Base-by-base conservation (phyloP, 2,113 vertebrate genomes). In the Pleuronectes platessa region DNA sequence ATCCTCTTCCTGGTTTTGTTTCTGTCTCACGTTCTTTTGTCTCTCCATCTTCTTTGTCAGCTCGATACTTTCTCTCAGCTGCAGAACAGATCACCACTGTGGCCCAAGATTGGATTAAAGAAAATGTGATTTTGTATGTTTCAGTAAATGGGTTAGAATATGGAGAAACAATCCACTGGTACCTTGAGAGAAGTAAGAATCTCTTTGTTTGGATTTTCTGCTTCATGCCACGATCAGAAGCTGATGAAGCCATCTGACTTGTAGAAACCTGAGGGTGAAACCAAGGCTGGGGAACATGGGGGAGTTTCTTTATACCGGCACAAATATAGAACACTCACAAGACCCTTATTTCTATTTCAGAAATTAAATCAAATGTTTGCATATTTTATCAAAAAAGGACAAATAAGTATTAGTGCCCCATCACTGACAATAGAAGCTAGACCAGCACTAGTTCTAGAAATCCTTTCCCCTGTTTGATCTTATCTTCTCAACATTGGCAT, bases 21-120 rank as follows among this genome's bases (percentile, higher is more conserved):
- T 60, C 56, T 14, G 9, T 53, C 18, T 71, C 53, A 13, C 23
- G 18, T 66, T 53, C 21, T 42, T n/a, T 14, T 51, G 20, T 23
- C n/a, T 74, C 40, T 71, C 0, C 40, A 71, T 14, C 51, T 53
- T 53, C 51, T 53, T 10, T 53, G 47, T 49, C 47, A 49, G 45
- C 11, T 18, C 13, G 15, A 7, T 18, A 20, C 18, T 17, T 51
- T 17, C 49, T 56, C 15, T 55, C 55, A 27, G 47, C 74, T 21
- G 65, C 47, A 42, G 31, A 27, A 45, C 47, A 17, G 24, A 37
- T 37, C 31, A 7, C 35, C 27, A 4, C 5, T 24, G 51, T 59
- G 23, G 2, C 40, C 1, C 54, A 23, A 54, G 51, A 18, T 18
- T n/a, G 17, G 21, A 53, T 20, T 7, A 11, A 20, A 35, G 14